Conservation (phyloP, 2,888 invertebrate genomes). For the Orthosia incerta region DNA sequence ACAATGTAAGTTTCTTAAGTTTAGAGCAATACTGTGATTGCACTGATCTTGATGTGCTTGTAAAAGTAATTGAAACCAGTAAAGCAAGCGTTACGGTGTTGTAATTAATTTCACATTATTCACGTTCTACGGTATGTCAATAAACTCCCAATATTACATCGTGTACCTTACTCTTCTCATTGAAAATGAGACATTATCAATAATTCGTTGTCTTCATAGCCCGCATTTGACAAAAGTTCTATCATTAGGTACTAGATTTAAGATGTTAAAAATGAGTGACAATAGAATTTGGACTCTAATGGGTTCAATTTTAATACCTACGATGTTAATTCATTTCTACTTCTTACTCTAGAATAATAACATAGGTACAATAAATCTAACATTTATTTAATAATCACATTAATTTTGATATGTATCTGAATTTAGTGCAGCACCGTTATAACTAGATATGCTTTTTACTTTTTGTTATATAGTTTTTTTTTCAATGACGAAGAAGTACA, state of each 20-base stretch:
- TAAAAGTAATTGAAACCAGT: not conserved
- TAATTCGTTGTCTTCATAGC: conserved; percentile 89
- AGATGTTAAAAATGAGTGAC: conserved; percentile 65
- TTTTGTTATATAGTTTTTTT: conserved; percentile 72
- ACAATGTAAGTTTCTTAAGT: conserved; percentile 4
- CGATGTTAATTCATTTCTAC: conserved; percentile 71
- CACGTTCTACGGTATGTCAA: conserved; percentile 11
- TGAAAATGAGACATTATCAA: conserved; percentile 66
- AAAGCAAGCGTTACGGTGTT: not conserved
- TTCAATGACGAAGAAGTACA: conserved; percentile 66
- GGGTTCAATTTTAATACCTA: conserved; percentile 66
- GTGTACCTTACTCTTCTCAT: conserved; percentile 64
- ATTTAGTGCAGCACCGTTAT: conserved; percentile 85
- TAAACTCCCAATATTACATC: conserved; percentile 66
- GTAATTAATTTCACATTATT: not conserved
- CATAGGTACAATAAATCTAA: conserved; percentile 75
- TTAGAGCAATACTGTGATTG: not conserved
- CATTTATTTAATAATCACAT: conserved; percentile 84
- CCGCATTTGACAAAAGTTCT: conserved; percentile 90
- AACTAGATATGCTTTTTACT: conserved; percentile 77
- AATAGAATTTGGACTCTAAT: conserved; percentile 66
- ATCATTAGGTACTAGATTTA: conserved; percentile 68
- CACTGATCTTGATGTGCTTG: conserved; percentile 4
- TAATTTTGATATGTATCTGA: conserved; percentile 88
- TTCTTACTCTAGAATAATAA: conserved; percentile 79